Percentiles rank a stretch among this genome's conserved stretches.
phyloP scores from a whole-genome alignment of 2,797 vertebrate species.

The Arnoldichthys spilopterus region DNA sequence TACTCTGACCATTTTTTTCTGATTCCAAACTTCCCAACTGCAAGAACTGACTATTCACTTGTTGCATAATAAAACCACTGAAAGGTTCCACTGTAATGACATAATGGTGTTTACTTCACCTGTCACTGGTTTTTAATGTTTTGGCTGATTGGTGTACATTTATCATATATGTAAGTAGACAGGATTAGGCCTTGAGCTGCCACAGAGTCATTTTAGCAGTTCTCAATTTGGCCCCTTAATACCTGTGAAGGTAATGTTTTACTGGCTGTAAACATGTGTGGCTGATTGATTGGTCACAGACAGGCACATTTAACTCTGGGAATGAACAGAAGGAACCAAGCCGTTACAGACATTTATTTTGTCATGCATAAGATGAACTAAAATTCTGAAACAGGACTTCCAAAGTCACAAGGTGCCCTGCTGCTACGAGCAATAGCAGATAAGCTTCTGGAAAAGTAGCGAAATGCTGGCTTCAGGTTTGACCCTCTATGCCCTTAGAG shows the following conservation, averaged over 20 bases:
- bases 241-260: conserved; percentile 22
- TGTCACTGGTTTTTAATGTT: too few species aligned
- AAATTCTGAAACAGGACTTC: conserved; percentile 8
- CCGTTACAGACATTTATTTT: background rate
- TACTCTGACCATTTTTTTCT: too few species aligned
- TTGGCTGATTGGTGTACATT: background rate
- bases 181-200: background rate
- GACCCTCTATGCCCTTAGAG: background rate
- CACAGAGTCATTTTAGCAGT: conserved; percentile 2
- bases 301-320: conserved; percentile 17
- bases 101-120: too few species aligned
- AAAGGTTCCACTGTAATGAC: too few species aligned
- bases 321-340: conserved; percentile 35
- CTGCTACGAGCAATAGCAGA: background rate
- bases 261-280: conserved; percentile 20
- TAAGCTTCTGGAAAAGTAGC: background rate
- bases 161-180: background rate
- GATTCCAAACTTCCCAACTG: too few species aligned
- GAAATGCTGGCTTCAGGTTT: background rate
- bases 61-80: too few species aligned
- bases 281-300: conserved; percentile 33
- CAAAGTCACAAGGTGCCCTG: background rate
- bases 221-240: background rate
- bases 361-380: conserved; percentile 16
- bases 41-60: too few species aligned